Percentiles rank a stretch among this genome's conserved stretches.
Conservation (phyloP, 2,113 vertebrate species). For the Semnornis frantzii region DNA sequence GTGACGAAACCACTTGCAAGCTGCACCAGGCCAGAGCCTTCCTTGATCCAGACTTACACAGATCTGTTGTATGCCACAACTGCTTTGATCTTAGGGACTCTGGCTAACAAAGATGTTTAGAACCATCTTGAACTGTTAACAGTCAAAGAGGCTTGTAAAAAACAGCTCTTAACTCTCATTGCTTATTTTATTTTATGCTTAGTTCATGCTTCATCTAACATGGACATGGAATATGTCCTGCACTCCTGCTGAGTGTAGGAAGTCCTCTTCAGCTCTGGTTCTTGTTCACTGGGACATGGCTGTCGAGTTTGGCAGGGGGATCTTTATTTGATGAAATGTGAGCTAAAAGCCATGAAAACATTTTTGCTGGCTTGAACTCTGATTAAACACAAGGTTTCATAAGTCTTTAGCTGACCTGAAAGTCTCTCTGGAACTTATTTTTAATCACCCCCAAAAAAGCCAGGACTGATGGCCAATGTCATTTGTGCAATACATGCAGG, state of each 20-base stretch:
- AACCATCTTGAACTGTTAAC: neutral
- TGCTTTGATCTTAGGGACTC: neutral
- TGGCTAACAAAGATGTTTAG: neutral
- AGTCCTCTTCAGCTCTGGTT: neutral
- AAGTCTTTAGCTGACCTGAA: neutral
- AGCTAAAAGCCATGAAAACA: neutral
- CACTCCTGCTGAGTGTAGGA: neutral
- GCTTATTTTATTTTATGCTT: neutral
- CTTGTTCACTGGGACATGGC: neutral
- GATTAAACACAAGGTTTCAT: neutral
- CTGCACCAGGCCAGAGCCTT: neutral
- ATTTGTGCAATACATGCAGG: neutral
- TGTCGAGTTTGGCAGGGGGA: neutral
- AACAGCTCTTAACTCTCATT: neutral
- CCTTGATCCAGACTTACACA: slow-evolving; percentile 1
- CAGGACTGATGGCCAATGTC: neutral
- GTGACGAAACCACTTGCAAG: neutral
- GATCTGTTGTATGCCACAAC: neutral
- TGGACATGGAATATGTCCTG: neutral
- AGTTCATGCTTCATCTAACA: neutral
- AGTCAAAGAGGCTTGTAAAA: neutral
- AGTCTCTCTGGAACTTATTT: neutral
- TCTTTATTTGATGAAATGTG: neutral
- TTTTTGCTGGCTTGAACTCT: neutral
- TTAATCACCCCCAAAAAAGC: neutral